These are phyloP conservation scores for Quadroppia sp. DNA, from an alignment of 2,888 invertebrate species.

Conservation along the genomic window DNA sequence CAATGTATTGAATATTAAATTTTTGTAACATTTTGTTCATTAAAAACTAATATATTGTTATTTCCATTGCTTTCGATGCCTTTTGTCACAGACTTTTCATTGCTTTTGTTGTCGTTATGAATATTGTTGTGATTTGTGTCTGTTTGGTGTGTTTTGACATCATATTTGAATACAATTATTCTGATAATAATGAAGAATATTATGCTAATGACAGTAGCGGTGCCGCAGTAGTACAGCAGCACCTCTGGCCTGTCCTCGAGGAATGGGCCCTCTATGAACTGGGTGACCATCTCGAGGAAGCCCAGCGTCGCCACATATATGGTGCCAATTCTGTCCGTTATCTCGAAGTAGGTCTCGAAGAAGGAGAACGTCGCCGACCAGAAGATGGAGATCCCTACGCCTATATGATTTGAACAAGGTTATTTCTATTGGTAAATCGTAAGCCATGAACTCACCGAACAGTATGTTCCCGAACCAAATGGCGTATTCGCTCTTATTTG, in stretches of 20 bases:
- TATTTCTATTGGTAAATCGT: neutral
- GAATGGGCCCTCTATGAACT: constrained; percentile 21
- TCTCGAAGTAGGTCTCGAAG: neutral
- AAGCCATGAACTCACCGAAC: constrained; percentile 3
- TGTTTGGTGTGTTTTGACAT: too few species aligned
- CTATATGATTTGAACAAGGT: neutral
- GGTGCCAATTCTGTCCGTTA: constrained; percentile 28
- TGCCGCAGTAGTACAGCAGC: neutral
- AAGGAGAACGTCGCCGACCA: constrained; percentile 25
- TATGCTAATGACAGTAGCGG: neutral
- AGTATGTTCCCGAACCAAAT: constrained; percentile 13
- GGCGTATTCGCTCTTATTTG: neutral
- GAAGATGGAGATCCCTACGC: constrained; percentile 8
- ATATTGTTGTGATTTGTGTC: neutral
- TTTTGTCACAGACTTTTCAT: neutral
- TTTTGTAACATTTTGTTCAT: neutral
- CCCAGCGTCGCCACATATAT: constrained; percentile 8
- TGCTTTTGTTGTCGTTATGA: neutral
- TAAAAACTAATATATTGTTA: neutral
- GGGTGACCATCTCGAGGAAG: neutral
- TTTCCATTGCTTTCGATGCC: neutral
- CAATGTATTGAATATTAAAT: too few species aligned
- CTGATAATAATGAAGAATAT: neutral
- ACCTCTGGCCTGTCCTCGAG: neutral
- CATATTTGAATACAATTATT: neutral